phyloP scores from a whole-genome alignment of 2,888 invertebrate genomes.

The Morinoia aosen region DNA sequence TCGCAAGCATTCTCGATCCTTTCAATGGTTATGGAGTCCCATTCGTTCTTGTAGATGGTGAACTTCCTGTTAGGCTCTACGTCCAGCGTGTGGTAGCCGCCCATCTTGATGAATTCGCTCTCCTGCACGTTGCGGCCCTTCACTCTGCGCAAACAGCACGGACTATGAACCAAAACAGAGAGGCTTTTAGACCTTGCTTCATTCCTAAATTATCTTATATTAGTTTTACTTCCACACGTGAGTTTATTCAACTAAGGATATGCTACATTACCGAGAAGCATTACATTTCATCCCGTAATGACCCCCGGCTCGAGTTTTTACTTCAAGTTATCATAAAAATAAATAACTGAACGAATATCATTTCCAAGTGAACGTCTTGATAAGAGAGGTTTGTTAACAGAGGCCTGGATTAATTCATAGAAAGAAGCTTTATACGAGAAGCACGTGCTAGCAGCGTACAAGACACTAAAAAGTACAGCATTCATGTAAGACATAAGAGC shows the following conservation, averaged over 20 bases:
- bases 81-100: constrained; percentile 98
- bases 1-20: constrained; percentile 96
- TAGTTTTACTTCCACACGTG: not conserved
- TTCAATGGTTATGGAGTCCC: constrained; percentile 94
- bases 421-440: too few species aligned
- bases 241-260: not conserved
- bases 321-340: not conserved
- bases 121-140: constrained; percentile 93
- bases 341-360: not conserved
- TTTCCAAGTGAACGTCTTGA: not conserved
- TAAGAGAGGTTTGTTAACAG: too few species aligned
- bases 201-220: not conserved
- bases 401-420: too few species aligned
- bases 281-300: not conserved
- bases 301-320: not conserved
- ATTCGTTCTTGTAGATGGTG: constrained; percentile 84
- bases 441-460: too few species aligned
- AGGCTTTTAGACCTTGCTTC: not conserved
- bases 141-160: constrained; percentile 57
- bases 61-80: constrained; percentile 96
- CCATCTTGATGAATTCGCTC: constrained; percentile 99
- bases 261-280: not conserved
- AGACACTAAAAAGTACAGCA: too few species aligned
- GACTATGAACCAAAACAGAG: not conserved
- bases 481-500: too few species aligned